A percentile compares a stretch with the other conserved stretches of the same genome.
Evolutionary conservation across 2,888 invertebrate genomes (phyloP).

Genomic region (Thereva nobilitata): DNA sequence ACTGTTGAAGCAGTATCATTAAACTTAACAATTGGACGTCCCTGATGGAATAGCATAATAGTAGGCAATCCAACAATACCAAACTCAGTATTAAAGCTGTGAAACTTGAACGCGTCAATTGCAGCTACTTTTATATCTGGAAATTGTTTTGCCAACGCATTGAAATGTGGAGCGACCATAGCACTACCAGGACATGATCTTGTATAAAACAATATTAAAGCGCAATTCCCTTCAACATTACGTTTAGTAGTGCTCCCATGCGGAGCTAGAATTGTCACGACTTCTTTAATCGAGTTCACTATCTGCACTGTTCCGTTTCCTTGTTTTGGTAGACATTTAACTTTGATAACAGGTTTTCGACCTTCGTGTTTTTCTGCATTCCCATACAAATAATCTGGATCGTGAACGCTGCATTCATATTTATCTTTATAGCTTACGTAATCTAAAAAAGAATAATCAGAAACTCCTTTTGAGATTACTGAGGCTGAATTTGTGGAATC

Average conservation of each 20-base stretch:
- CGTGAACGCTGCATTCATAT: slow-evolving; percentile 48
- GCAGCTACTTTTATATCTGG: slow-evolving; percentile 86
- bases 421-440: slow-evolving; percentile 48
- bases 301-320: slow-evolving; percentile 48
- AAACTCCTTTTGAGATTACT: slow-evolving; percentile 46
- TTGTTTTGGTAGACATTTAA: slow-evolving; percentile 50
- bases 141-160: slow-evolving; percentile 85
- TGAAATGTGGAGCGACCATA: slow-evolving; percentile 85
- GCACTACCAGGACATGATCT: slow-evolving; percentile 89
- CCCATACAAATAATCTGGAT: slow-evolving; percentile 40
- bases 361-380: slow-evolving; percentile 1
- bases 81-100: slow-evolving; percentile 86
- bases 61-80: slow-evolving; percentile 91
- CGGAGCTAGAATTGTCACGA: slow-evolving; percentile 52
- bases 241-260: slow-evolving; percentile 61
- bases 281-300: slow-evolving; percentile 53
- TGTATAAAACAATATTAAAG: slow-evolving; percentile 86
- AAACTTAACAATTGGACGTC: slow-evolving; percentile 80
- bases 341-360: slow-evolving; percentile 51
- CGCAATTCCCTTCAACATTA: slow-evolving; percentile 69
- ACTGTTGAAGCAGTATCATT: slow-evolving; percentile 81
- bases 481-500: neutral
- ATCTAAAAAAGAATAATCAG: slow-evolving; percentile 50
- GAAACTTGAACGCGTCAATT: slow-evolving; percentile 83
- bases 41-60: slow-evolving; percentile 86